Evolutionary conservation across 2,113 vertebrate species (phyloP).

Genomic region (Leptosomus discolor): DNA sequence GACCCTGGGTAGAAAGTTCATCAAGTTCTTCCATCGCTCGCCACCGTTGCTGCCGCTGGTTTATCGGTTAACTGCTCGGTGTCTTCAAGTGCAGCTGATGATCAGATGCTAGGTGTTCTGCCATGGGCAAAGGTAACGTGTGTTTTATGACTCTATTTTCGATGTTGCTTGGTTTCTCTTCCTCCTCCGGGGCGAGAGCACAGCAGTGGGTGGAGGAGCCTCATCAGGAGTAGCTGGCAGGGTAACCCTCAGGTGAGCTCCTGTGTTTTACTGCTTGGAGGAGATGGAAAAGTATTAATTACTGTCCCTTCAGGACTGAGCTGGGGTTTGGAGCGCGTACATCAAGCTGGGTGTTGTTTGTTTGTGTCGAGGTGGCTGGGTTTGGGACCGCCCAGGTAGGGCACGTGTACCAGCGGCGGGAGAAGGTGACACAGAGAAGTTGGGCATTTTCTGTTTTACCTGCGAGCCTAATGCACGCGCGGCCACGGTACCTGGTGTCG

Average conservation of each 20-base stretch:
- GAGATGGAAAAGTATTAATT: background rate
- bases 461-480: rapidly evolving
- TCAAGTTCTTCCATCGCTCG: background rate
- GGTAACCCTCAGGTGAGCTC: background rate
- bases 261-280: background rate
- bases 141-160: background rate
- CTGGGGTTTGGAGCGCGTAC: background rate
- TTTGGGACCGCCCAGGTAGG: background rate
- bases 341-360: background rate
- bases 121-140: background rate
- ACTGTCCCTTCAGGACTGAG: background rate
- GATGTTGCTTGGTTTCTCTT: background rate
- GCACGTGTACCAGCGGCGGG: rapidly evolving
- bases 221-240: background rate
- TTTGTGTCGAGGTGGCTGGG: background rate
- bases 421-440: background rate
- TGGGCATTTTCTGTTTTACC: background rate
- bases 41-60: background rate
- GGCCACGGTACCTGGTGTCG: too few species aligned
- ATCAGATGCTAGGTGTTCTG: background rate
- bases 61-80: background rate
- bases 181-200: background rate
- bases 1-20: background rate
- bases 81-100: background rate
- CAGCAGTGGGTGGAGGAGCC: background rate